Percentiles rank a stretch among this genome's conserved stretches.
phyloP scores from a whole-genome alignment of 2,113 vertebrate genomes.

The Fregetta grallaria region DNA sequence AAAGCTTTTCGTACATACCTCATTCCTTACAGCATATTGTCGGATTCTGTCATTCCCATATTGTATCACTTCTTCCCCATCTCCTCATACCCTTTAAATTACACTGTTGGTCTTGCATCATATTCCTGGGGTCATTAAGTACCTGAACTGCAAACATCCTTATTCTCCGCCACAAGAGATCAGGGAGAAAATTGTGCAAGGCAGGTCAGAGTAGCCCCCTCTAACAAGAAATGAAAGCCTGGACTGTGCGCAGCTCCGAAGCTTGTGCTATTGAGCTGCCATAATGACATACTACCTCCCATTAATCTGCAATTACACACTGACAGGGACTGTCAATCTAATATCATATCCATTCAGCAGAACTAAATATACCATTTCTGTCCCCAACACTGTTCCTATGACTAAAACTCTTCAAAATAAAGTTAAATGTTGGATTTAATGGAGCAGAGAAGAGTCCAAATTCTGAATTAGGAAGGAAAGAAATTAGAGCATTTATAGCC shows the following conservation, averaged over 20 bases:
- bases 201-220: not conserved
- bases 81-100: not conserved
- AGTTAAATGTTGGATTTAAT: conserved; percentile 37
- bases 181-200: not conserved
- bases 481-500: not conserved
- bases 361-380: conserved; percentile 54
- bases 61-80: not conserved
- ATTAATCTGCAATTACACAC: conserved; percentile 61
- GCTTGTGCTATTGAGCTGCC: conserved; percentile 12
- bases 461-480: not conserved
- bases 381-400: not conserved
- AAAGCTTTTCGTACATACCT: not conserved
- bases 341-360: conserved; percentile 3
- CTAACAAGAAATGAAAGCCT: not conserved
- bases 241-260: not conserved
- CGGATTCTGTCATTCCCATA: not conserved
- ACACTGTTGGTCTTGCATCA: not conserved
- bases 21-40: not conserved
- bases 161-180: not conserved
- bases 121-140: not conserved
- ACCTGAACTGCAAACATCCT: not conserved
- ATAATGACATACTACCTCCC: conserved; percentile 51
- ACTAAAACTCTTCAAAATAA: conserved; percentile 33
- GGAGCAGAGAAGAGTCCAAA: not conserved
- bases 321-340: conserved; percentile 56